These are phyloP conservation scores for Palythoa heliodiscus DNA, from an alignment of 92 coral and sea anemone genomes.

Conservation along the genomic window DNA sequence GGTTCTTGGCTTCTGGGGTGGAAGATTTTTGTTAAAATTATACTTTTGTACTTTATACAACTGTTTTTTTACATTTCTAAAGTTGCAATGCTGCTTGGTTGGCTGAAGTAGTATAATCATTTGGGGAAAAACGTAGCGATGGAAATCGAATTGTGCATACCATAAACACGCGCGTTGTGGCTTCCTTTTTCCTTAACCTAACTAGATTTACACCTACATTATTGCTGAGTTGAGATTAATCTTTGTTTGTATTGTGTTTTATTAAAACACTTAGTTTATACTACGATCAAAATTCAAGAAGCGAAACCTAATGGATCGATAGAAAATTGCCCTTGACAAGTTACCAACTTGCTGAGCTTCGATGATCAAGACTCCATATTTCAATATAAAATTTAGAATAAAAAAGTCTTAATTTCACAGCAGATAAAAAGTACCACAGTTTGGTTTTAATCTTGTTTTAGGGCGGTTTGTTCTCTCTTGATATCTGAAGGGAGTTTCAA, in stretches of 20 bases:
- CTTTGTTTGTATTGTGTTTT: slow-evolving; percentile 7
- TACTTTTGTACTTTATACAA: neutral
- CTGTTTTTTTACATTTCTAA: neutral
- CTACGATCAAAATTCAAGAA: neutral
- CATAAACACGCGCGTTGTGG: neutral
- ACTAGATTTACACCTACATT: slow-evolving; percentile 13
- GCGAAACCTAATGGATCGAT: neutral
- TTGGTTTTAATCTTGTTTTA: neutral
- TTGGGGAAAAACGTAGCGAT: neutral
- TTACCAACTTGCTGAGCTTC: neutral
- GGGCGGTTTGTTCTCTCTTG: too few relatives aligned
- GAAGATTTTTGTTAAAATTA: neutral
- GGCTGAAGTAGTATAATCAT: neutral
- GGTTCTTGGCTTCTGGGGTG: neutral
- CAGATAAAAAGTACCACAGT: neutral
- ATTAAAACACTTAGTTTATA: neutral
- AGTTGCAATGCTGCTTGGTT: neutral
- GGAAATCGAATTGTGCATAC: neutral
- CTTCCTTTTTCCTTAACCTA: slow-evolving; percentile 3
- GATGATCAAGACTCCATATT: neutral
- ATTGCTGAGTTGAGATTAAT: neutral
- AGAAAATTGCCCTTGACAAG: slow-evolving; percentile 19
- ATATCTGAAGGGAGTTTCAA: too few relatives aligned
- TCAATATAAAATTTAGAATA: neutral
- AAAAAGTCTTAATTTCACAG: neutral